Percentiles rank a stretch among this genome's conserved stretches.
Evolutionary conservation across 2,113 vertebrate species (phyloP).

Genomic region (Smithornis capensis): DNA sequence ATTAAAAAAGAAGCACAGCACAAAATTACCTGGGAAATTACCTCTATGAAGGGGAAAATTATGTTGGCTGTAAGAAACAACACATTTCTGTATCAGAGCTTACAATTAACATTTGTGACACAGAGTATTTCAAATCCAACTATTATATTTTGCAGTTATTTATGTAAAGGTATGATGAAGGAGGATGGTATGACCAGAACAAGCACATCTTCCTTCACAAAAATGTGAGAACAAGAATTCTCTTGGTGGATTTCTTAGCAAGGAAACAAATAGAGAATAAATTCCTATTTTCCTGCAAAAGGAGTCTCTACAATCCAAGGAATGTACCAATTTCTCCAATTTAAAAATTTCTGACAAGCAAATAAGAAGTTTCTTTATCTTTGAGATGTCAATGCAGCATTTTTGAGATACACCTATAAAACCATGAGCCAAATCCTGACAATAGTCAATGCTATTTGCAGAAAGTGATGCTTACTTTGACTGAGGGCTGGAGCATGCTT

Average conservation of each 20-base stretch:
- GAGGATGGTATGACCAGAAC: neutral
- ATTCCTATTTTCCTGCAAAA: neutral
- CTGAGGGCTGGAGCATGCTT: neutral
- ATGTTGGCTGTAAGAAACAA: neutral
- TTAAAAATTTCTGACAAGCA: neutral
- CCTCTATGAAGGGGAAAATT: neutral
- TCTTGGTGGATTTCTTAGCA: neutral
- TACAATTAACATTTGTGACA: neutral
- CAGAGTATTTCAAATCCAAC: neutral
- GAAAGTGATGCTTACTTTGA: neutral
- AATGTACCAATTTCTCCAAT: neutral
- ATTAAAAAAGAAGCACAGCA: neutral
- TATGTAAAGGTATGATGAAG: neutral
- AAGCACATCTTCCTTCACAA: neutral
- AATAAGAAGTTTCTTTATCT: neutral
- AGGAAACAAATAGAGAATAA: neutral
- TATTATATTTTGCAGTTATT: neutral
- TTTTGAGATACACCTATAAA: neutral
- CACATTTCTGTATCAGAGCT: neutral
- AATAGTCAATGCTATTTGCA: neutral
- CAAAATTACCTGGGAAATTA: neutral
- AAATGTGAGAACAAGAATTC: neutral
- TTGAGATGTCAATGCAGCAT: neutral
- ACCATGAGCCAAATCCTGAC: neutral
- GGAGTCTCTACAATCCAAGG: neutral